A percentile compares a stretch with the other conserved stretches of the same genome.
Conservation (phyloP, 2,888 invertebrate species). For the Melolontha melolontha region DNA sequence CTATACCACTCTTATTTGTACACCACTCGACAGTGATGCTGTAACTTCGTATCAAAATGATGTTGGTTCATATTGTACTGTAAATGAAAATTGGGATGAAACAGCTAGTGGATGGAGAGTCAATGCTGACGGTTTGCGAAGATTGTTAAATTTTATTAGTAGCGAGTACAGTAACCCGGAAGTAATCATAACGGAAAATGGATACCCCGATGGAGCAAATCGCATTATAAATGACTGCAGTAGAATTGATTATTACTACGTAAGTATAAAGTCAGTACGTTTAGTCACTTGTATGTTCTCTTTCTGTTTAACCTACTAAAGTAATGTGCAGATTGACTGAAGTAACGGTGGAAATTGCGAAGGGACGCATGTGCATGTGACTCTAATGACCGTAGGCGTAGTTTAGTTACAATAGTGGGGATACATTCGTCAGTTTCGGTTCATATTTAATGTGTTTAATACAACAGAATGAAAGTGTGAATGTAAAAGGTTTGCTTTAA, state of each 20-base stretch:
- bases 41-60: conserved; percentile 55
- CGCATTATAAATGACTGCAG: conserved; percentile 65
- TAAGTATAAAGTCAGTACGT: too few relatives aligned
- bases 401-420: too few relatives aligned
- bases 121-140: conserved; percentile 75
- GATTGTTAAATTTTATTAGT: conserved; percentile 73
- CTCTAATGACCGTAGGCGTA: too few relatives aligned
- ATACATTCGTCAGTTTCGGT: too few relatives aligned
- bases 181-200: conserved; percentile 74
- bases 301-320: too few relatives aligned
- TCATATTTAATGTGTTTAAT: too few relatives aligned
- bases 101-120: conserved; percentile 50
- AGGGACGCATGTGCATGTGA: too few relatives aligned
- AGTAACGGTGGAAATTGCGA: too few relatives aligned
- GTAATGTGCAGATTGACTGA: too few relatives aligned
- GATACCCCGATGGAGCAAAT: conserved; percentile 52
- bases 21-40: conserved; percentile 64
- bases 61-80: conserved; percentile 12
- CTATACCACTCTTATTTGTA: conserved; percentile 70
- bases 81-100: conserved; percentile 3
- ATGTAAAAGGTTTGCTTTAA: too few relatives aligned
- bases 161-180: conserved; percentile 70
- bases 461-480: too few relatives aligned
- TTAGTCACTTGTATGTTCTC: too few relatives aligned
- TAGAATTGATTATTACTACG: conserved; percentile 61